phyloP scores from a whole-genome alignment of 2,888 invertebrate species.

The Caenorhabditis uteleia region DNA sequence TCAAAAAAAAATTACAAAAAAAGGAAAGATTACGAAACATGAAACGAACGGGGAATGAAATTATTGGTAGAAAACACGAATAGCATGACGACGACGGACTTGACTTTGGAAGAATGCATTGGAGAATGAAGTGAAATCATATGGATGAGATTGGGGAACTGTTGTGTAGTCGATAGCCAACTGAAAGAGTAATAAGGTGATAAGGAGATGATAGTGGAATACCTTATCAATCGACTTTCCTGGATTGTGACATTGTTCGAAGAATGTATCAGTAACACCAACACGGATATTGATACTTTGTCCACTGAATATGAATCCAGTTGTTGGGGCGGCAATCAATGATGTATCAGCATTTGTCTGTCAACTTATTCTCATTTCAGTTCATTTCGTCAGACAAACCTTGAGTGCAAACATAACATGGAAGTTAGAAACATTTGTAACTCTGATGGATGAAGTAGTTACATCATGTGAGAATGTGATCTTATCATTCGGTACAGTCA shows the following conservation, averaged over 20 bases:
- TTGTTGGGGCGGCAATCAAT: slow-evolving; percentile 33
- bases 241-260: slow-evolving; percentile 9
- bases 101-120: slow-evolving; percentile 15
- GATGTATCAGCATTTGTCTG: slow-evolving; percentile 35
- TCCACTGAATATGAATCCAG: slow-evolving; percentile 29
- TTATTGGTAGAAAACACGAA: slow-evolving; percentile 34
- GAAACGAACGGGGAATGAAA: too few species aligned
- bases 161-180: slow-evolving; percentile 32
- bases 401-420: slow-evolving; percentile 32
- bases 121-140: slow-evolving; percentile 6
- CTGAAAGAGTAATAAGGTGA: slow-evolving; percentile 2
- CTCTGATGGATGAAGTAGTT: slow-evolving; percentile 3
- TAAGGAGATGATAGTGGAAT: background rate
- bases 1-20: too few species aligned
- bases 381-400: background rate
- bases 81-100: slow-evolving; percentile 25
- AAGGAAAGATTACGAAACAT: too few species aligned
- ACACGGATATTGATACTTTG: slow-evolving; percentile 26
- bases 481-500: slow-evolving; percentile 17
- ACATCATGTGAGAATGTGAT: slow-evolving; percentile 1
- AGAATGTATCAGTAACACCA: slow-evolving; percentile 20
- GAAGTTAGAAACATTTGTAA: slow-evolving; percentile 18
- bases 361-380: background rate
- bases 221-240: slow-evolving; percentile 29
- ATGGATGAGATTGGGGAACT: slow-evolving; percentile 10